phyloP scores from a whole-genome alignment of 2,113 vertebrate species.

The Propithecus coquereli region DNA sequence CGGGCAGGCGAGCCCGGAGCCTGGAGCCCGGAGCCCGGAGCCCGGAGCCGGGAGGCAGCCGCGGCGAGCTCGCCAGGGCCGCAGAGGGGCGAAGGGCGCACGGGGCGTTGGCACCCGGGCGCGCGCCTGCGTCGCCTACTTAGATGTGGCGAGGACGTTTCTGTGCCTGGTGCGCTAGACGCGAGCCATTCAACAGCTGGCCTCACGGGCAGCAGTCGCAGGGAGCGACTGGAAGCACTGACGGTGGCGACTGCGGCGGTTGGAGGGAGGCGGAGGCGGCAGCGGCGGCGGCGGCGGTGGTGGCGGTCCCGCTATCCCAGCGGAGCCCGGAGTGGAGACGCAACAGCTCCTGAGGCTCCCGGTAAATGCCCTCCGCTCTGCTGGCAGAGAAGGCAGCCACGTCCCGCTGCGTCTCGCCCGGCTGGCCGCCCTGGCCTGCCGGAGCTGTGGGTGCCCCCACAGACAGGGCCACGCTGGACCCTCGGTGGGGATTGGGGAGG shows the following conservation, averaged over 20 bases:
- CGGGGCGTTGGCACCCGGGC: slow-evolving; percentile 38
- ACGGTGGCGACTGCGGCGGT: neutral
- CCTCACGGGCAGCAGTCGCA: neutral
- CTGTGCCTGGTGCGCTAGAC: neutral
- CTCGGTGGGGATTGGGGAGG: neutral
- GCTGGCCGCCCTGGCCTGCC: neutral
- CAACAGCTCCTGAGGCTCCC: neutral
- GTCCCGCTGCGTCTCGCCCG: neutral
- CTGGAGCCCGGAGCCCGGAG: neutral
- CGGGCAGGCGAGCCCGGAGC: neutral
- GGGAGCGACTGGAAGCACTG: neutral
- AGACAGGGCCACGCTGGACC: neutral
- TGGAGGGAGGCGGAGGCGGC: neutral
- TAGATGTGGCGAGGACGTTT: slow-evolving; percentile 3
- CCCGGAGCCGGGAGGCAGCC: neutral
- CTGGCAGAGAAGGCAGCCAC: neutral
- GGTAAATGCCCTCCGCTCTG: slow-evolving; percentile 43
- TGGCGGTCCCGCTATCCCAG: neutral
- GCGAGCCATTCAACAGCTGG: slow-evolving; percentile 60
- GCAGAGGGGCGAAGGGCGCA: neutral
- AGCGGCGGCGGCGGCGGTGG: neutral
- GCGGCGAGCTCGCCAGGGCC: neutral
- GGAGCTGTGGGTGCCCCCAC: neutral
- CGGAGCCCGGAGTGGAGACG: neutral
- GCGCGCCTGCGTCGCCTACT: slow-evolving; percentile 34